Evolutionary conservation across 2,797 vertebrate species (phyloP), one percentile per base, ranked within the genome.

Genomic region (Prionace glauca): DNA sequence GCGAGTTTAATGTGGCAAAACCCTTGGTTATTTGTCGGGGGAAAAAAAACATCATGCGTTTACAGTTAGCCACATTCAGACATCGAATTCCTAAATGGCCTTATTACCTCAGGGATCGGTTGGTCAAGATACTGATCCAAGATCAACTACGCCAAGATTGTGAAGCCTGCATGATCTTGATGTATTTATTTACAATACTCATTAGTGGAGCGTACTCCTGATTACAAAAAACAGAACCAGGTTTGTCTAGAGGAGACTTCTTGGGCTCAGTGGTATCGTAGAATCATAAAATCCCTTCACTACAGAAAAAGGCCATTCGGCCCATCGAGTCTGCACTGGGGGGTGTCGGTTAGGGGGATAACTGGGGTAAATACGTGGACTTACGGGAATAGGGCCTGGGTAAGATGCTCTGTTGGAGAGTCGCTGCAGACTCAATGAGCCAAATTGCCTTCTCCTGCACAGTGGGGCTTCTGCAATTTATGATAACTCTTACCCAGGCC

Each of bases 151-250:
- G 14, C 56, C 24, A 29, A 62, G 87, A n/a, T 90, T 10, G 26
- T 90, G 29, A 62, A 90, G 60, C 56, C 4, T 90, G 56, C 60
- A 62, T 12, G 14, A 10, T 50, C 50, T 90, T 60, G 56, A 90
- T 90, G n/a, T 32, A 90, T 90, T 62, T 90, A 90, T 90, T 90
- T 90, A 18, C 87, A 62, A 90, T 90, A 90, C 62, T 90, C 14
- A 90, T 90, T 90, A 62, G 56, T 32, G 5, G 29, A 90, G 56
- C 4, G 56, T 90, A 90, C n/a, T 90, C 29, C 29, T 90, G 56
- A 62, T 60, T 62, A 18, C 56, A n/a, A 56, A 50, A 50, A n/a
- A 29, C 56, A 32, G 56, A 62, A 24, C 10, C 22, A 29, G 32
- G 11, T n/a, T 77, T n/a, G 56, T 62, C 60, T 60, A 90, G 29